A percentile compares a stretch with the other conserved stretches of the same genome.
These are phyloP conservation scores for Lerista edwardsae DNA, from an alignment of 2,797 vertebrate genomes.

Conservation along the genomic window DNA sequence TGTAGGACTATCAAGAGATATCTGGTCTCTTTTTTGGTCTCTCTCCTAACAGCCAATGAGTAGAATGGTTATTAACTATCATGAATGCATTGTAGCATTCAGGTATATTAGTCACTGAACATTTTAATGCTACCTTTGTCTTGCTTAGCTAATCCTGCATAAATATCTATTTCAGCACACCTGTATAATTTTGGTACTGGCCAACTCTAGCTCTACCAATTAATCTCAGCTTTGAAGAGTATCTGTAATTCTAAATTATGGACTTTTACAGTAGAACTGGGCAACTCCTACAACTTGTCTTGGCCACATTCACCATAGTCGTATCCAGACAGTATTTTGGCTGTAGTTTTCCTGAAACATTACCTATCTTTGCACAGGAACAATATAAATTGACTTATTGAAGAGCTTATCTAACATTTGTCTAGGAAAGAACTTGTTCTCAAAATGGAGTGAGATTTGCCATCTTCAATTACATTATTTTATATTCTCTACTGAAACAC, in stretches of 20 bases:
- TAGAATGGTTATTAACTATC: neutral
- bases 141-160: neutral
- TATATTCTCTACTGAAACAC: neutral
- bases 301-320: neutral
- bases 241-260: conserved; percentile 15
- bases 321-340: neutral
- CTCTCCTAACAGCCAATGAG: neutral
- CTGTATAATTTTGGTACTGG: neutral
- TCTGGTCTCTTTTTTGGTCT: too few relatives aligned
- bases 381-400: neutral
- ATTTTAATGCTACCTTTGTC: neutral
- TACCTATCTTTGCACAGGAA: neutral
- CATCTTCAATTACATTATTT: neutral
- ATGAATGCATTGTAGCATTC: conserved; percentile 20
- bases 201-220: conserved; percentile 1
- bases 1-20: neutral
- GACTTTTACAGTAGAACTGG: conserved; percentile 13
- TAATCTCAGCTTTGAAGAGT: neutral
- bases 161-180: neutral
- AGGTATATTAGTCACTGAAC: neutral
- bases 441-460: neutral
- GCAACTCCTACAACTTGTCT: neutral
- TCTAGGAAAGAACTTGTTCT: neutral
- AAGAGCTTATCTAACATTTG: neutral
- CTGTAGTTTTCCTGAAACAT: neutral